Evolutionary conservation across 2,888 invertebrate species (phyloP).

Genomic region (Augochlorella aurata): DNA sequence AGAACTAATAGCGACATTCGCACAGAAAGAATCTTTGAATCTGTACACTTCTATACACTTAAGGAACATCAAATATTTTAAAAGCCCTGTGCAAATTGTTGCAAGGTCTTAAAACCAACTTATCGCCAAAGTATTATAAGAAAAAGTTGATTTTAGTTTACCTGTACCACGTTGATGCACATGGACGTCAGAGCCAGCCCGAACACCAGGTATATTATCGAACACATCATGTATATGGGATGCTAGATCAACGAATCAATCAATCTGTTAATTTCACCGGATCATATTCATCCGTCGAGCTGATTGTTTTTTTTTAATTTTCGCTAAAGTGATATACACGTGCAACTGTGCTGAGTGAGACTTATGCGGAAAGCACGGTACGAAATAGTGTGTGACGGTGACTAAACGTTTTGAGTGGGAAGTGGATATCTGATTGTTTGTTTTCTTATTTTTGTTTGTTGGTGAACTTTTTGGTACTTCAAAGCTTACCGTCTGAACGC

Average conservation of each 20-base stretch:
- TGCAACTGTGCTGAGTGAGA: constrained; percentile 57
- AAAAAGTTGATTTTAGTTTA: constrained; percentile 80
- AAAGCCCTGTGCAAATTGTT: no score
- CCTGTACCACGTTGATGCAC: constrained; percentile 98
- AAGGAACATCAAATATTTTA: no score
- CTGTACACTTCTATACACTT: no score
- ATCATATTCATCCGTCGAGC: constrained; percentile 25
- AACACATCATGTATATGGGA: constrained; percentile 94
- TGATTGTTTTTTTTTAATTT: constrained; percentile 22
- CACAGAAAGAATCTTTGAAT: no score
- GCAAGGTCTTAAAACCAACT: no score
- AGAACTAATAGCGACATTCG: not conserved
- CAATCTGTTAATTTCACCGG: constrained; percentile 55
- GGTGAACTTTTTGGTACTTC: constrained; percentile 41
- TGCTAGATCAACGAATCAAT: constrained; percentile 83
- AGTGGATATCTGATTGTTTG: constrained; percentile 8
- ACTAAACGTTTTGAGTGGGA: constrained; percentile 3
- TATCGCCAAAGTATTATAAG: not conserved
- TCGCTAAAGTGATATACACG: constrained; percentile 50
- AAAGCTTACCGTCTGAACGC: constrained; percentile 79
- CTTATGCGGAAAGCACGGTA: constrained; percentile 61
- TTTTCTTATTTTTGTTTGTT: constrained; percentile 30
- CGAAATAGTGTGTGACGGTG: constrained; percentile 53
- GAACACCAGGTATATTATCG: constrained; percentile 95
- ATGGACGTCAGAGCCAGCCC: constrained; percentile 97